Percentiles rank a stretch among this genome's conserved stretches.
Evolutionary conservation across 2,888 invertebrate genomes (phyloP).

Genomic region (Cantharis lateralis): DNA sequence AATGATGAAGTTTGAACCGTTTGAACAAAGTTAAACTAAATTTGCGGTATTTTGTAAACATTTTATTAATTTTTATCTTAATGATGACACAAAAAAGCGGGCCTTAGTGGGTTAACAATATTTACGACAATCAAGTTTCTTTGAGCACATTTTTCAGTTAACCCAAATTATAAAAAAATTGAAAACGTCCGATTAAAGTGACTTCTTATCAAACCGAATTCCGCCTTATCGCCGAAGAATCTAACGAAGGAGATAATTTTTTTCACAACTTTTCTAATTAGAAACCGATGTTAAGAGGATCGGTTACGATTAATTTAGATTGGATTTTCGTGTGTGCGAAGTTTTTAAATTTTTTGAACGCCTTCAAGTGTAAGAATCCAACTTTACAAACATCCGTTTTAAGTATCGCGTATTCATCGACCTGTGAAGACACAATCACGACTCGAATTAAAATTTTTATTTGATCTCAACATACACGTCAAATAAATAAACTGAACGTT

Average conservation of each 20-base stretch:
- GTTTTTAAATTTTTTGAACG: neutral
- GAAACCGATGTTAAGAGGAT: neutral
- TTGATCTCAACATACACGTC: conserved; percentile 19
- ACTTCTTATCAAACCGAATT: neutral
- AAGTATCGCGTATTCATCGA: conserved; percentile 39
- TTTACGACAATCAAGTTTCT: neutral
- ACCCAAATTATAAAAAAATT: neutral
- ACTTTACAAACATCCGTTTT: neutral
- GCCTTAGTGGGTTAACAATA: neutral
- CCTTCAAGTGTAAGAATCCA: neutral
- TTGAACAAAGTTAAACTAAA: neutral
- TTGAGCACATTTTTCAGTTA: neutral
- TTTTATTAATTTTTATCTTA: neutral
- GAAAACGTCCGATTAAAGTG: neutral
- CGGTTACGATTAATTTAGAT: neutral
- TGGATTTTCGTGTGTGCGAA: neutral
- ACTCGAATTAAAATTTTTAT: conserved; percentile 20
- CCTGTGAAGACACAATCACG: conserved; percentile 43
- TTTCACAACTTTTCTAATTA: neutral
- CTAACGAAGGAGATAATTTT: neutral
- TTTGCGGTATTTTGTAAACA: neutral
- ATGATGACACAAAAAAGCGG: neutral
- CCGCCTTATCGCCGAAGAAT: neutral
- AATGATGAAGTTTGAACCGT: neutral
- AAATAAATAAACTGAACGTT: neutral